These are phyloP conservation scores for Phyllopteryx taeniolatus DNA, from an alignment of 2,113 vertebrate species.

Conservation along the genomic window DNA sequence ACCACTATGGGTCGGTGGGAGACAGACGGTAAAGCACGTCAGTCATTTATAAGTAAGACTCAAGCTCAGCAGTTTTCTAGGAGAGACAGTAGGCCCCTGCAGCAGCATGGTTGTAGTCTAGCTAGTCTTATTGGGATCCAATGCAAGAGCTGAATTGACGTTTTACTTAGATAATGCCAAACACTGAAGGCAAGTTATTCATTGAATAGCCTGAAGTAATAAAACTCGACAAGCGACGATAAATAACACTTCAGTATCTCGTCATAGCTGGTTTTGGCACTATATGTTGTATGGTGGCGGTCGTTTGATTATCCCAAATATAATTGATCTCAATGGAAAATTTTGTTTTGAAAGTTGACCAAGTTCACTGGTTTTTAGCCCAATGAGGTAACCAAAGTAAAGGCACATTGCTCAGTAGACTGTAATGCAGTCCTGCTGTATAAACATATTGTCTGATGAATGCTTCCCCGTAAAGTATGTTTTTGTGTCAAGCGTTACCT, in stretches of 20 bases:
- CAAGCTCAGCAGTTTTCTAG: slow-evolving; percentile 35
- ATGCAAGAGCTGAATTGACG: not conserved
- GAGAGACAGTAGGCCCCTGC: slow-evolving; percentile 23
- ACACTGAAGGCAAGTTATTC: not conserved
- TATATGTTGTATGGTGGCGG: not conserved
- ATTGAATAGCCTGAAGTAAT: not conserved
- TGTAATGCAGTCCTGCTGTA: not conserved
- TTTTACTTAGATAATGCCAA: not conserved
- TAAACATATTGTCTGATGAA: not conserved
- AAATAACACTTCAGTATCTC: not conserved
- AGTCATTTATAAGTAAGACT: slow-evolving; percentile 28
- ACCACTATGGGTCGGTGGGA: slow-evolving; percentile 6
- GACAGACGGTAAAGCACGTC: slow-evolving; percentile 36
- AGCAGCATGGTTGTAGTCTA: not conserved
- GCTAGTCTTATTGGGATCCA: not conserved
- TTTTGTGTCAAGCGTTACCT: slow-evolving; percentile 70
- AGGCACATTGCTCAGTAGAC: not conserved
- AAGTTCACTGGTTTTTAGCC: not conserved
- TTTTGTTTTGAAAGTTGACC: too few species aligned
- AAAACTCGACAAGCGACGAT: not conserved
- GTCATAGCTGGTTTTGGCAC: not conserved
- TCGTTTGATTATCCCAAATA: too few species aligned
- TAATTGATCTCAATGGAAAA: too few species aligned
- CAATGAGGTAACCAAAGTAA: not conserved
- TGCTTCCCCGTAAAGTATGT: not conserved